Base-by-base conservation (phyloP, 92 coral and sea anemone species). In the Epizoanthus stellaris region DNA sequence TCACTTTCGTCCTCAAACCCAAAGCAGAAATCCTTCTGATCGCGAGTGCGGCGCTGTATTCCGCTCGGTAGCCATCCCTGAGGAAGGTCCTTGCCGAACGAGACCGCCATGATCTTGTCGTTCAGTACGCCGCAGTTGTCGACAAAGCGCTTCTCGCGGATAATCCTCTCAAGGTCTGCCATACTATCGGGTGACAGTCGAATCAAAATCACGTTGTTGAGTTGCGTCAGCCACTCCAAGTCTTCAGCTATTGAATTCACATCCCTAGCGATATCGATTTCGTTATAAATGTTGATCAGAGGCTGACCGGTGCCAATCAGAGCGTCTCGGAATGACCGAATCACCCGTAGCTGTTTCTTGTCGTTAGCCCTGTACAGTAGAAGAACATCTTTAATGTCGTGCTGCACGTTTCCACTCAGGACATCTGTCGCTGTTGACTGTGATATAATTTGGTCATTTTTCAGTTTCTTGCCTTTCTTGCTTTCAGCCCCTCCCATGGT, bases 61-160 rank as follows among this genome's bases (percentile, higher is more conserved):
- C 97, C 95, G 13, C n/a, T 40, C 1, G 98, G 96, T 3, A 94
- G 92, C 99, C 98, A 96, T 4, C 88, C 93, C 4, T 90, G 36
- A 1, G 94, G 80, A 3, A 94, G 80, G 23, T 82, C 68, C 7
- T 57, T 90, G 16, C 99, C 99, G 66, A 96, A 96, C 9, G 99
- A 86, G 19, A 96, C 90, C 10, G 94, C 91, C 30, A 96, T 87
- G 16, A 96, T 88, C 43, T 93, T 89, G 34, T 88, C 93, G 67
- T 94, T 93, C 67, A 96, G 81, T 59, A 71, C 83, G 66, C 91
- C 94, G 64, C 90, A 85, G 70, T 86, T 89, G 53, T 93, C 95
- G 10, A 93, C 85, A 70, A 90, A 91, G 45, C 84, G 72, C 68
- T 94, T 94, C 4, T 88, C 90, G 8, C 91, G 90, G 3, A 95